These are phyloP conservation scores for Papilio gigon DNA, from an alignment of 2,888 invertebrate species.

Conservation along the genomic window DNA sequence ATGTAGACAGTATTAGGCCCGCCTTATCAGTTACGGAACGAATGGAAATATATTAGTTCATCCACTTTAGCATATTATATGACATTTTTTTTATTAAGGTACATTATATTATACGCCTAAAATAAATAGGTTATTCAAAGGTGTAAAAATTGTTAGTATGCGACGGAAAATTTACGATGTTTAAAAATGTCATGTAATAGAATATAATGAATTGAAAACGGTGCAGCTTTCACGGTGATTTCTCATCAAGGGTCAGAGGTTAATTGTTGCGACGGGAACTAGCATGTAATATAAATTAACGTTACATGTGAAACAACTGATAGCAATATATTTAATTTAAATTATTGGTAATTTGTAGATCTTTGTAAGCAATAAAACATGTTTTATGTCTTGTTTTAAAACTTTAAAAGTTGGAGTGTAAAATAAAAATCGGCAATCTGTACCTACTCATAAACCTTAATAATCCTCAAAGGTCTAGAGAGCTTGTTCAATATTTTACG, in stretches of 20 bases:
- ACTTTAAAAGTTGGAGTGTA: not conserved
- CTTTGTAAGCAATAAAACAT: not conserved
- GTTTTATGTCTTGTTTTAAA: not conserved
- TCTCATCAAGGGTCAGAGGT: not conserved
- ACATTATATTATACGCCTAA: no score
- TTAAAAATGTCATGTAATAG: no score
- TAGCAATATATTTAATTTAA: not conserved
- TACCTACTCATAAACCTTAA: not conserved
- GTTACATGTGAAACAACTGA: not conserved
- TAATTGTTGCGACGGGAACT: not conserved
- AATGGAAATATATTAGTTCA: slow-evolving; percentile 68
- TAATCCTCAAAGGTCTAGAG: not conserved
- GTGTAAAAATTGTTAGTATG: no score
- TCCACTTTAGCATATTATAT: slow-evolving; percentile 52
- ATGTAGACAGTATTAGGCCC: slow-evolving; percentile 80
- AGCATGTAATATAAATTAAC: not conserved
- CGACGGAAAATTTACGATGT: not conserved
- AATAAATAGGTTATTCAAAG: no score
- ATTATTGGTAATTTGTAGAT: not conserved
- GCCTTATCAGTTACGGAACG: slow-evolving; percentile 78
- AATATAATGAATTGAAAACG: not conserved
- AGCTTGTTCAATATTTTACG: not conserved
- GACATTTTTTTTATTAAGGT: slow-evolving; percentile 38
- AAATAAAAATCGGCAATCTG: not conserved
- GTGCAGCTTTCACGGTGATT: not conserved